phyloP scores from a whole-genome alignment of 2,797 vertebrate genomes.

The Chiroxiphia lanceolata region DNA sequence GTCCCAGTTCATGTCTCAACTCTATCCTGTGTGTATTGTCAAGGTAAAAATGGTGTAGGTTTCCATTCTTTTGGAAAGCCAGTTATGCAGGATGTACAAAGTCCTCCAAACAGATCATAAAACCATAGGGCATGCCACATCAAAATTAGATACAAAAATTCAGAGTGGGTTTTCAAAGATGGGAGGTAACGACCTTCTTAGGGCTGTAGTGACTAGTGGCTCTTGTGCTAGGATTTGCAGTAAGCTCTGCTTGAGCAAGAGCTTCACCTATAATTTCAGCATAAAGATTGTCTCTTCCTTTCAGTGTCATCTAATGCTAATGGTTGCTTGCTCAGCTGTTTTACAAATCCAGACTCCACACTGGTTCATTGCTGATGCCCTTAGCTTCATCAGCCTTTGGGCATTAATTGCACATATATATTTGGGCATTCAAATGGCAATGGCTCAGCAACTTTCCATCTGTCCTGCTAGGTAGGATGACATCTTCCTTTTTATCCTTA shows the following conservation, averaged over 20 bases:
- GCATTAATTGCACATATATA: background rate
- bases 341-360: background rate
- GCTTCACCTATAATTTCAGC: background rate
- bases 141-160: background rate
- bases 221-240: background rate
- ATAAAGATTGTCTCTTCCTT: background rate
- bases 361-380: background rate
- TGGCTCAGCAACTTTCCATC: background rate
- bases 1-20: background rate
- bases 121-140: background rate
- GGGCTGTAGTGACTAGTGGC: background rate
- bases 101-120: background rate
- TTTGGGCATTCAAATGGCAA: conserved; percentile 1
- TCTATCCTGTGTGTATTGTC: background rate
- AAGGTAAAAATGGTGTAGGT: background rate
- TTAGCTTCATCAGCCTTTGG: background rate
- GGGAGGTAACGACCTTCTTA: background rate
- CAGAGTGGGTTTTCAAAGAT: background rate
- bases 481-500: conserved; percentile 41
- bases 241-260: background rate
- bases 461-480: background rate
- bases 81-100: background rate
- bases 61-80: background rate
- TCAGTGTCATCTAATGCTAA: background rate
- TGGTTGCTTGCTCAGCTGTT: background rate